phyloP scores from a whole-genome alignment of 1,140 invertebrate genomes.

The Dolichoris vasculosae region DNA sequence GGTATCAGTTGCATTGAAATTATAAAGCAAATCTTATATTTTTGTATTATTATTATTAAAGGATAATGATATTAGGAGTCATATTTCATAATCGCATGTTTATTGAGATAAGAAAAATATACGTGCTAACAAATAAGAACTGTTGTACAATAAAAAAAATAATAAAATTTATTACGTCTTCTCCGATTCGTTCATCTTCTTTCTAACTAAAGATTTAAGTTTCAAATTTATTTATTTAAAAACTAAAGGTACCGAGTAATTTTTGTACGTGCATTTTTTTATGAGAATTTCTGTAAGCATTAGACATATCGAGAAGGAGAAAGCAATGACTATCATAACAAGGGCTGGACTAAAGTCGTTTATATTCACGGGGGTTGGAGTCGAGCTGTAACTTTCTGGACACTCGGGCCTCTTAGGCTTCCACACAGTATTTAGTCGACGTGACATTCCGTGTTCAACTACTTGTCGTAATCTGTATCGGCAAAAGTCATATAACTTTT shows the following conservation, averaged over 20 bases:
- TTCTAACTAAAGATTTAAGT: too few relatives aligned
- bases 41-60: not conserved
- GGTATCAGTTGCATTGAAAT: not conserved
- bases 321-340: constrained; percentile 56
- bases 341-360: constrained; percentile 60
- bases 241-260: too few relatives aligned
- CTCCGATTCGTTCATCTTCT: too few relatives aligned
- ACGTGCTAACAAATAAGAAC: not conserved
- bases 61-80: not conserved
- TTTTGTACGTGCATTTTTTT: not conserved
- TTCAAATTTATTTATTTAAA: too few relatives aligned
- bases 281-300: constrained; percentile 48
- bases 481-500: not conserved
- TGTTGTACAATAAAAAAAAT: not conserved
- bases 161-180: not conserved
- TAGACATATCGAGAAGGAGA: constrained; percentile 52
- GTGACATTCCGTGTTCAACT: constrained; percentile 56
- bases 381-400: constrained; percentile 60
- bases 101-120: not conserved
- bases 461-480: constrained; percentile 57
- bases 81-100: not conserved
- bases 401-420: constrained; percentile 58
- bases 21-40: not conserved
- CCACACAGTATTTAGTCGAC: constrained; percentile 57
- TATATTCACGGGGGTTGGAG: constrained; percentile 57